Evolutionary conservation across 2,797 vertebrate genomes (phyloP).

Genomic region (Mormyrops attenuatus): DNA sequence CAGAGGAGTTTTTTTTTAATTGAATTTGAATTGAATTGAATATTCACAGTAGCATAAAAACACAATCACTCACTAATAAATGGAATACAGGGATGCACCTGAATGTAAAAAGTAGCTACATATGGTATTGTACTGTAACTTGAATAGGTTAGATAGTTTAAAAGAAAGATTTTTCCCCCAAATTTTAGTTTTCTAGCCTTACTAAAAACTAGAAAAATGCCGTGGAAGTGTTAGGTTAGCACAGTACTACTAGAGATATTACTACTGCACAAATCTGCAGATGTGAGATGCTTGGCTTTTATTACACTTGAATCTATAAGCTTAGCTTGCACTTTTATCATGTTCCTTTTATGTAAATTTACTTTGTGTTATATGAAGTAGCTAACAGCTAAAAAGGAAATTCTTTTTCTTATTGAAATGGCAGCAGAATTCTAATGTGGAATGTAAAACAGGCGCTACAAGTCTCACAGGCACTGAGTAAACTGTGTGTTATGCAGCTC

Average conservation of each 20-base stretch:
- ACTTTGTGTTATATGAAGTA: background rate
- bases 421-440: background rate
- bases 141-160: no score
- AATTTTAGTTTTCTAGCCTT: background rate
- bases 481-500: background rate
- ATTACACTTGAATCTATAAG: background rate
- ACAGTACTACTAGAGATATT: background rate
- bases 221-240: background rate
- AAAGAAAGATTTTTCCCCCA: background rate
- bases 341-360: background rate
- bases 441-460: background rate
- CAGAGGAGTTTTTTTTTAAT: no score
- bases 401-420: background rate
- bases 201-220: background rate
- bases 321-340: background rate
- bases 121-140: no score
- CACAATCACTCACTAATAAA: no score
- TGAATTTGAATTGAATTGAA: no score
- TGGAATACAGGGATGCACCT: no score
- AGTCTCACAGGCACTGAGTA: background rate
- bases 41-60: no score
- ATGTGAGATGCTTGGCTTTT: background rate
- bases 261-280: background rate
- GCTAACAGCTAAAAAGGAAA: background rate
- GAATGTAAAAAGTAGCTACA: no score